These are phyloP conservation scores for Sebastes iracundus DNA, from an alignment of 2,797 vertebrate genomes.

Conservation along the genomic window DNA sequence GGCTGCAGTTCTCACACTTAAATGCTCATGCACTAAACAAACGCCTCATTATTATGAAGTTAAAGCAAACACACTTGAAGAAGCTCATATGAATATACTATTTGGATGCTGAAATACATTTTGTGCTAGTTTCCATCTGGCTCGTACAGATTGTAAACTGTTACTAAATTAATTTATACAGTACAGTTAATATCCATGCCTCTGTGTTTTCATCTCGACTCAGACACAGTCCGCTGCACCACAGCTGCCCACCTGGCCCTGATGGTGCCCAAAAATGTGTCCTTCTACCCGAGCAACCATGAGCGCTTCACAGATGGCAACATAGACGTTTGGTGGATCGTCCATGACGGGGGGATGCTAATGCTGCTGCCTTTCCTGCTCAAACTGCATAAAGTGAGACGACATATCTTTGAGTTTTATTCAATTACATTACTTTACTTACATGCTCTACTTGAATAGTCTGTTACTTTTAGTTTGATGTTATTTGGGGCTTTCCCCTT, in stretches of 20 bases:
- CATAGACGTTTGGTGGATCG: slow-evolving; percentile 99
- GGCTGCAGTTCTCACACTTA: neutral
- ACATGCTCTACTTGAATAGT: neutral
- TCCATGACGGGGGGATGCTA: slow-evolving; percentile 98
- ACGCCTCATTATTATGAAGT: neutral
- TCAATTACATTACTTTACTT: neutral
- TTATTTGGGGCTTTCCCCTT: neutral
- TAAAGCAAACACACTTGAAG: neutral
- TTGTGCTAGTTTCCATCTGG: neutral
- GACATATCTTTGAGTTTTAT: neutral
- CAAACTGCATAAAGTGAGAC: slow-evolving; percentile 94
- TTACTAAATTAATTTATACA: neutral
- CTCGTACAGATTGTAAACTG: neutral
- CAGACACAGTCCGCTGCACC: slow-evolving; percentile 96
- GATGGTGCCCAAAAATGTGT: slow-evolving; percentile 97
- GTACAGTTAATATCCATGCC: neutral
- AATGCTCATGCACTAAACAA: neutral
- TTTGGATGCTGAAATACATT: neutral
- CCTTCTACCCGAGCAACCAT: slow-evolving; percentile 97
- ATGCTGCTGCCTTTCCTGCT: slow-evolving; percentile 98
- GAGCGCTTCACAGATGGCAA: slow-evolving; percentile 96
- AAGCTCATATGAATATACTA: neutral
- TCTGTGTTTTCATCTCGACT: slow-evolving; percentile 16
- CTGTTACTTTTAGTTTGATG: neutral
- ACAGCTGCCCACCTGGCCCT: slow-evolving; percentile 96